These are phyloP conservation scores for Drosophila sp. DNA, from an alignment of 1,140 invertebrate species.

Conservation along the genomic window DNA sequence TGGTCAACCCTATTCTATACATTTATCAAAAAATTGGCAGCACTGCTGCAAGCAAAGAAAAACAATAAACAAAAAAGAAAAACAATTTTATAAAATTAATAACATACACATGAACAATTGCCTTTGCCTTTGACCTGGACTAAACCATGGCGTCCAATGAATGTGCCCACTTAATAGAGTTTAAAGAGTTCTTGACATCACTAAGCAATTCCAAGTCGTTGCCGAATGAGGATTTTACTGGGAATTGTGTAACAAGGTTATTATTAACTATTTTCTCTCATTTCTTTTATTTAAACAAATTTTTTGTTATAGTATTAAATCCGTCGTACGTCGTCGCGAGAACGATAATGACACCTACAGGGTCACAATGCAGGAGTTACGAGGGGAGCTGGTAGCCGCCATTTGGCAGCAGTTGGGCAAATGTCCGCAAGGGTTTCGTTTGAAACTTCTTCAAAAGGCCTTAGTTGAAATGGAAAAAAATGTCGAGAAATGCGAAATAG, in stretches of 20 bases:
- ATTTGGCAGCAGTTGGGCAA: constrained; percentile 64
- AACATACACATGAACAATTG: constrained; percentile 42
- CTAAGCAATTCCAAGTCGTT: constrained; percentile 33
- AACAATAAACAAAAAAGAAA: constrained; percentile 4
- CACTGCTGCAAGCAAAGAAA: background rate
- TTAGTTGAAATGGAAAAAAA: constrained; percentile 52
- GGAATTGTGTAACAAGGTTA: constrained; percentile 58
- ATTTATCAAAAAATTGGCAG: background rate
- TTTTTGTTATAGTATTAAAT: background rate
- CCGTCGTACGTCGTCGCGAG: constrained; percentile 27
- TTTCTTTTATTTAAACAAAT: background rate
- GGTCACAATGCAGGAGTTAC: constrained; percentile 56
- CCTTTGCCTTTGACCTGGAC: constrained; percentile 15
- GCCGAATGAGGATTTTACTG: constrained; percentile 36
- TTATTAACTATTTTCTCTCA: background rate
- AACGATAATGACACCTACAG: constrained; percentile 71
- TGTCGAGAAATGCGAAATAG: constrained; percentile 69
- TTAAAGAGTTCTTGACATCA: constrained; percentile 59
- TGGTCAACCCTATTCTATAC: background rate
- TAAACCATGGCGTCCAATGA: constrained; percentile 23
- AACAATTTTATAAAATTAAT: constrained; percentile 41
- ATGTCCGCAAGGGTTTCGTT: constrained; percentile 63
- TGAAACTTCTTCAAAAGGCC: constrained; percentile 51
- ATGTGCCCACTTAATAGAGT: constrained; percentile 58
- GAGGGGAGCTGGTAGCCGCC: constrained; percentile 58